A percentile compares a stretch with the other conserved stretches of the same genome.
Evolutionary conservation across 2,113 vertebrate species (phyloP).

Genomic region (Periophthalmodon schlosseri): DNA sequence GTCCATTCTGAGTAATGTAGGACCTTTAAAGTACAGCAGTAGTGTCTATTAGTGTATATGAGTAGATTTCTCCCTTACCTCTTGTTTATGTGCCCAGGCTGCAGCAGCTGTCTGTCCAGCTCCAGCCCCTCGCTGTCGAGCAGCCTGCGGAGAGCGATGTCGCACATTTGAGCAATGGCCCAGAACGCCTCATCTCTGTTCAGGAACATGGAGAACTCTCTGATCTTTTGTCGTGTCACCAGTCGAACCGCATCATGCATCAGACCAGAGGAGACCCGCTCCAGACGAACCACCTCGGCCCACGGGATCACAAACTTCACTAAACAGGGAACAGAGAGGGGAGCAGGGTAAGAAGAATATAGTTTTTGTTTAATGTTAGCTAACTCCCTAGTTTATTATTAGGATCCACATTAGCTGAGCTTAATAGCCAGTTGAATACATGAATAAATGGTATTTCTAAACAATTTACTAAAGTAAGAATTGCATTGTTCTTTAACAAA

Average conservation of each 20-base stretch:
- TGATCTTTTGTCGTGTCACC: slow-evolving; percentile 83
- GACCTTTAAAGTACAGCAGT: background rate
- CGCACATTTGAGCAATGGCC: slow-evolving; percentile 92
- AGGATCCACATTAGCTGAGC: no score
- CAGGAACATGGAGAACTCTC: slow-evolving; percentile 96
- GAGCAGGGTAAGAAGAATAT: background rate
- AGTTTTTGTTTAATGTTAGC: no score
- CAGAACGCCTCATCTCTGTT: slow-evolving; percentile 85
- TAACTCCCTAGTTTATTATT: no score
- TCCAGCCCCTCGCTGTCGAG: slow-evolving; percentile 92
- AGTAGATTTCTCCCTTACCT: slow-evolving; percentile 71
- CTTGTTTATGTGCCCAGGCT: slow-evolving; percentile 89
- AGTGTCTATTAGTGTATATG: background rate
- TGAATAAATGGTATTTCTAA: no score
- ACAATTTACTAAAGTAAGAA: background rate
- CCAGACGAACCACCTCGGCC: slow-evolving; percentile 91
- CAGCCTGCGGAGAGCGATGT: slow-evolving; percentile 89
- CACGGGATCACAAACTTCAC: slow-evolving; percentile 93
- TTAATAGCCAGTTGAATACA: no score
- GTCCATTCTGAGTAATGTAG: no score
- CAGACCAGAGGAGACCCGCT: slow-evolving; percentile 87
- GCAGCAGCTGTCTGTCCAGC: slow-evolving; percentile 86
- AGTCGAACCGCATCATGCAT: slow-evolving; percentile 88
- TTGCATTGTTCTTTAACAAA: no score
- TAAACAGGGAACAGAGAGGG: slow-evolving; percentile 46